Evolutionary conservation across 1,140 invertebrate species (phyloP).

Genomic region (Nilaparvata lugens): DNA sequence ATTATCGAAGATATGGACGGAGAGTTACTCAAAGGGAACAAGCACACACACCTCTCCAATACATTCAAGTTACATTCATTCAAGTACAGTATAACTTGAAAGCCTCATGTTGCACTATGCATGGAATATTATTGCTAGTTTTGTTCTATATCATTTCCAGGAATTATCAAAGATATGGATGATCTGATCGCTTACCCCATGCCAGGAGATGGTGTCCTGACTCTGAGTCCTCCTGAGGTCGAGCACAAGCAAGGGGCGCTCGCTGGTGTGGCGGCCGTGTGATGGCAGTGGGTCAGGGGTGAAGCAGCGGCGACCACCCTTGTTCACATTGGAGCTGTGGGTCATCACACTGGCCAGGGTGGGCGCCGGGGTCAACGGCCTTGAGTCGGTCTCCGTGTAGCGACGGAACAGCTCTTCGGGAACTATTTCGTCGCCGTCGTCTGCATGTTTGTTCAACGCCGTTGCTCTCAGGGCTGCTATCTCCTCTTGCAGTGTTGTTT

Average conservation of each 20-base stretch:
- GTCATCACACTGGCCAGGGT: conserved; percentile 49
- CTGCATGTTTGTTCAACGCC: conserved; percentile 22
- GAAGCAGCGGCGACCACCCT: conserved; percentile 16
- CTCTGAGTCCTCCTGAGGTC: conserved; percentile 34
- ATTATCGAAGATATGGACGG: no score
- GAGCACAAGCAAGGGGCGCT: conserved; percentile 36
- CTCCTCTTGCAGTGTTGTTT: conserved; percentile 35
- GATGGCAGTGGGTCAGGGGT: conserved; percentile 33
- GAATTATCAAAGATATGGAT: no score
- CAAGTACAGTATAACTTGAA: no score
- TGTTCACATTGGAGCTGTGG: neutral
- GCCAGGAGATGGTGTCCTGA: conserved; percentile 23
- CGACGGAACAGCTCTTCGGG: conserved; percentile 51
- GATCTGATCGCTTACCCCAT: neutral
- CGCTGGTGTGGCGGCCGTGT: conserved; percentile 12
- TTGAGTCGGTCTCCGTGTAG: conserved; percentile 70
- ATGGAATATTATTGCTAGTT: no score
- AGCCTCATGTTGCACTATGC: no score
- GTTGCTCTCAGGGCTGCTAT: conserved; percentile 40
- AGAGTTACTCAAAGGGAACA: no score
- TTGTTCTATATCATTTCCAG: neutral
- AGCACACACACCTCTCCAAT: no score
- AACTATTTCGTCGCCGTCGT: conserved; percentile 28
- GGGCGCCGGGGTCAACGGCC: conserved; percentile 61
- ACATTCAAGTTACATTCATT: no score